A percentile compares a stretch with the other conserved stretches of the same genome.
phyloP scores from a whole-genome alignment of 2,797 vertebrate genomes.

The Anableps anableps region DNA sequence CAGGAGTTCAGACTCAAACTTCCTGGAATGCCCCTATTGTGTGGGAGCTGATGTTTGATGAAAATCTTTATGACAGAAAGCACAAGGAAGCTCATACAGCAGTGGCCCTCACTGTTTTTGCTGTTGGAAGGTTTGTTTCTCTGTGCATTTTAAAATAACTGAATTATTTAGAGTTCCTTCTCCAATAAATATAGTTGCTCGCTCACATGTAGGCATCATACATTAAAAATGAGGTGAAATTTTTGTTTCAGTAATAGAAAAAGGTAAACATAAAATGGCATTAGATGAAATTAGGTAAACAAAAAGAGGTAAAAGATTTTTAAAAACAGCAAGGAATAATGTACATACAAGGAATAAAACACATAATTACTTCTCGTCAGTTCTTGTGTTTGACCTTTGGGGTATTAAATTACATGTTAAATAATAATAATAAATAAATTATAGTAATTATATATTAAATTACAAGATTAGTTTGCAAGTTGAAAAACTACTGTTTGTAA shows the following conservation, averaged over 20 bases:
- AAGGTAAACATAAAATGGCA: not conserved
- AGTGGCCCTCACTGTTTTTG: conserved; percentile 59
- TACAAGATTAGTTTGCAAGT: not conserved
- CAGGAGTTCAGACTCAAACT: conserved; percentile 69
- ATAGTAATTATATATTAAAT: too few species aligned
- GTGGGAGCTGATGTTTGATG: conserved; percentile 77
- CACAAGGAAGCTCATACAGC: conserved; percentile 53
- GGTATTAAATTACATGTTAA: not conserved
- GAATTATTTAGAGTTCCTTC: not conserved
- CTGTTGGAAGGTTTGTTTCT: conserved; percentile 75
- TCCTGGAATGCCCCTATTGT: conserved; percentile 79
- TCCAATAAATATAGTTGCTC: not conserved
- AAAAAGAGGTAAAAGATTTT: not conserved
- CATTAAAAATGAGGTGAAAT: not conserved
- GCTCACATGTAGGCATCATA: not conserved
- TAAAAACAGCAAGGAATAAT: not conserved
- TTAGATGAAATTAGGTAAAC: not conserved
- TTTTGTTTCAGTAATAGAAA: not conserved
- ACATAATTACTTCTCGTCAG: not conserved
- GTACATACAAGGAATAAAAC: not conserved
- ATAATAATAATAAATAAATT: too few species aligned
- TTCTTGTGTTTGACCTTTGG: not conserved
- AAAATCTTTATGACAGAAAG: conserved; percentile 43
- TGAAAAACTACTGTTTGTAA: not conserved
- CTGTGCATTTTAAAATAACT: not conserved